These are phyloP conservation scores for Branchellion lobata DNA, from an alignment of 2,888 invertebrate species.

Conservation along the genomic window DNA sequence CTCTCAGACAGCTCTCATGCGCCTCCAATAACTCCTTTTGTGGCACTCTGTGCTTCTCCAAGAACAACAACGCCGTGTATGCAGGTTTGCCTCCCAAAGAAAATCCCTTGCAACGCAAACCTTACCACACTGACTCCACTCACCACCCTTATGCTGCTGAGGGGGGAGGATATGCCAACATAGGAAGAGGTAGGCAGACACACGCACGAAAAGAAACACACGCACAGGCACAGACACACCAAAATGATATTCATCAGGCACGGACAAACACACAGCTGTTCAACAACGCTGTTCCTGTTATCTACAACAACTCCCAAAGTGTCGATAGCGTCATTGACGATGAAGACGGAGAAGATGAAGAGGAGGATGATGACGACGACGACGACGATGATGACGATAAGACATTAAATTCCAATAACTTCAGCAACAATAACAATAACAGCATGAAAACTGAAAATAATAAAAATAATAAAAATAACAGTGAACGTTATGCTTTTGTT, in stretches of 20 bases:
- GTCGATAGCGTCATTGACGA: neutral
- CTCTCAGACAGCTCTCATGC: neutral
- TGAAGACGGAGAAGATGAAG: neutral
- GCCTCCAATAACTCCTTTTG: slow-evolving; percentile 5
- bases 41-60: neutral
- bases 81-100: no score
- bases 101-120: no score
- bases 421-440: neutral
- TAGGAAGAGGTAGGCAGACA: no score
- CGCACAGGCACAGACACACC: no score
- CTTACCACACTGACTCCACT: no score
- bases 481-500: neutral
- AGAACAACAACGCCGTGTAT: neutral
- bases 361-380: neutral
- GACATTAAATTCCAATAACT: neutral
- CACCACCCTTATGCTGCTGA: no score
- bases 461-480: neutral
- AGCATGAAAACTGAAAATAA: neutral
- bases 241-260: no score
- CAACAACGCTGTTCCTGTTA: no score
- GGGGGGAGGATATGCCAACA: no score
- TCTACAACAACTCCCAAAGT: no score
- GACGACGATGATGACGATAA: neutral
- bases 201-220: no score
- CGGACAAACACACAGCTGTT: no score